Evolutionary conservation across 2,113 vertebrate genomes (phyloP), one percentile per base, ranked within the genome.

Genomic region (Trochalopteron elliotii): DNA sequence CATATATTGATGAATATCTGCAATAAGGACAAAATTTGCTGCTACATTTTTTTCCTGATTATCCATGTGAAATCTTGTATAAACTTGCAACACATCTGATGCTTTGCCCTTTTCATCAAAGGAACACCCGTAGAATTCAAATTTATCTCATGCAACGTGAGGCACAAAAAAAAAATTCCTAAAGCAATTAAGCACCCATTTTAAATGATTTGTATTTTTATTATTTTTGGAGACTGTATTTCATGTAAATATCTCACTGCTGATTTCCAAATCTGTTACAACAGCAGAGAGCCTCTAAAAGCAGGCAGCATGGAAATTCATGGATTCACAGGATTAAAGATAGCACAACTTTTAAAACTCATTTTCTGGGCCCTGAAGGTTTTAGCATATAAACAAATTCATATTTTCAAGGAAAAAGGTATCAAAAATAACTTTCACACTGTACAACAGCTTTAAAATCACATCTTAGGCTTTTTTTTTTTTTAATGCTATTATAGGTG

Each of bases 401-500:
- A 4, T 28, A 69, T 50, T 81, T 83, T 50, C 39, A 80, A 83
- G 18, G 30, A 17, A 91, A 61, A 5, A 18, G 4, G 8, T 39
- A 60, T 30, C 3, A 57, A 50, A 93, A 83, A 21, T 9, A 11
- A 59, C 3, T 77, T 64, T 31, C 55, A 59, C 12, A 28, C 5
- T 14, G 6, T 12, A 87, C 11, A 42, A 17, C 12, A 77, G 21
- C 17, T 87, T 80, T 9, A 69, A 83, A 72, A 52, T 3, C 1
- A 0, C 0, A 0, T 14, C 27, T 80, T 16, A 8, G 71, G 24
- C 7, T n/a, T n/a, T n/a, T n/a, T n/a, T 68, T 37, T 27, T 30
- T 33, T 37, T 55, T 23, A 37, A n/a, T 0, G 0, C 27, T 47
- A 2, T 55, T 52, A 14, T n/a, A 59, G 12, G 20, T 71, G 40